Evolutionary conservation across 2,888 invertebrate genomes (phyloP).

Genomic region (Leptothorax acervorum): DNA sequence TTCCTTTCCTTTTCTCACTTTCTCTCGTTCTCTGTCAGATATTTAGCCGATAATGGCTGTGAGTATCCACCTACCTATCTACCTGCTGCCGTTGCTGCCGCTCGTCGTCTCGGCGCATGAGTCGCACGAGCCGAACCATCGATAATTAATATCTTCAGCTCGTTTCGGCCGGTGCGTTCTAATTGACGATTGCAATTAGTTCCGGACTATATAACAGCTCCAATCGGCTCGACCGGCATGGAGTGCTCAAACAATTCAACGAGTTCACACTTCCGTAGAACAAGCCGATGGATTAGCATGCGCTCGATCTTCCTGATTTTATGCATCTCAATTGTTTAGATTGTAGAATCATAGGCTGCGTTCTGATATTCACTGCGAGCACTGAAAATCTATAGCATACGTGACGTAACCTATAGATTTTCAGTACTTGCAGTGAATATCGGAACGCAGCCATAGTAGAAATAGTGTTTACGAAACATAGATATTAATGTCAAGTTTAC

Average conservation of each 20-base stretch:
- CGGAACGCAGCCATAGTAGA: background rate
- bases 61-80: constrained; percentile 42
- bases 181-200: constrained; percentile 84
- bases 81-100: constrained; percentile 56
- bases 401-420: too few relatives aligned
- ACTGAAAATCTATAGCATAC: too few relatives aligned
- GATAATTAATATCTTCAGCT: constrained; percentile 83
- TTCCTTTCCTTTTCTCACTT: constrained; percentile 22
- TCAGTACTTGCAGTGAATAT: too few relatives aligned
- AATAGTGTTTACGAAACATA: background rate
- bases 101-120: constrained; percentile 57
- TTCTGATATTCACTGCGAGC: too few relatives aligned
- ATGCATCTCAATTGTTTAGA: background rate
- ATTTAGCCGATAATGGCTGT: constrained; percentile 52
- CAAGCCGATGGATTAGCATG: constrained; percentile 6
- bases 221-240: constrained; percentile 60
- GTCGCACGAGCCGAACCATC: constrained; percentile 75
- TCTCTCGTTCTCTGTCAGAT: constrained; percentile 41
- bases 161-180: constrained; percentile 81
- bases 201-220: constrained; percentile 80
- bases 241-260: constrained; percentile 49
- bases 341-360: background rate
- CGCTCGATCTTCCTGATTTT: background rate
- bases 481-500: background rate
- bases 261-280: constrained; percentile 51